Conservation (phyloP, 92 coral and sea anemone species). For the Heteractis magnifica region DNA sequence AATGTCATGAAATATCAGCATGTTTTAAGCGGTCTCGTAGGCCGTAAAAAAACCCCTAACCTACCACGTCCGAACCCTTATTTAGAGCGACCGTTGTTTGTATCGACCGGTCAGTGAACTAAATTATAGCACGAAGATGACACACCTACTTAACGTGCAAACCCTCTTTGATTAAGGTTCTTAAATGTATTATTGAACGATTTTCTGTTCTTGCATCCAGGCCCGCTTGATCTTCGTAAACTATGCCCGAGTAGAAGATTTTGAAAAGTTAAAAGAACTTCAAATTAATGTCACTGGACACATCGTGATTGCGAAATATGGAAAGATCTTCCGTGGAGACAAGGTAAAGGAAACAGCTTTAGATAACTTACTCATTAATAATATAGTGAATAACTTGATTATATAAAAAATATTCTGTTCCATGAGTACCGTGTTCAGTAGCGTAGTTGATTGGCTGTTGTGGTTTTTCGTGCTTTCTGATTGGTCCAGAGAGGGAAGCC, state of each 20-base stretch:
- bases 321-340: slow-evolving; percentile 71
- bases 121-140: not conserved
- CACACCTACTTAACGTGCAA: not conserved
- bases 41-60: no score
- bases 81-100: no score
- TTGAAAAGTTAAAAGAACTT: slow-evolving; percentile 54
- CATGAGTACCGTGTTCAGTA: no score
- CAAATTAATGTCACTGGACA: slow-evolving; percentile 53
- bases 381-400: no score
- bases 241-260: slow-evolving; percentile 68
- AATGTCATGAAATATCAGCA: no score
- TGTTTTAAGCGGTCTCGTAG: no score
- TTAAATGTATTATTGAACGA: not conserved
- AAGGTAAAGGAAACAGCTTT: slow-evolving; percentile 52
- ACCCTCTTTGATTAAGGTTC: not conserved
- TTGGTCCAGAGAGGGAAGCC: no score
- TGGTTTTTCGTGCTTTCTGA: no score
- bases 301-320: slow-evolving; percentile 75
- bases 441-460: no score
- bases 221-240: slow-evolving; percentile 69
- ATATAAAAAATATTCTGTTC: not conserved
- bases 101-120: no score
- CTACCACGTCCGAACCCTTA: no score
- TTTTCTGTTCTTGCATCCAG: slow-evolving; percentile 32
- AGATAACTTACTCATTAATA: not conserved